phyloP scores from a whole-genome alignment of 2,113 vertebrate genomes.

The Stegostoma tigrinum region DNA sequence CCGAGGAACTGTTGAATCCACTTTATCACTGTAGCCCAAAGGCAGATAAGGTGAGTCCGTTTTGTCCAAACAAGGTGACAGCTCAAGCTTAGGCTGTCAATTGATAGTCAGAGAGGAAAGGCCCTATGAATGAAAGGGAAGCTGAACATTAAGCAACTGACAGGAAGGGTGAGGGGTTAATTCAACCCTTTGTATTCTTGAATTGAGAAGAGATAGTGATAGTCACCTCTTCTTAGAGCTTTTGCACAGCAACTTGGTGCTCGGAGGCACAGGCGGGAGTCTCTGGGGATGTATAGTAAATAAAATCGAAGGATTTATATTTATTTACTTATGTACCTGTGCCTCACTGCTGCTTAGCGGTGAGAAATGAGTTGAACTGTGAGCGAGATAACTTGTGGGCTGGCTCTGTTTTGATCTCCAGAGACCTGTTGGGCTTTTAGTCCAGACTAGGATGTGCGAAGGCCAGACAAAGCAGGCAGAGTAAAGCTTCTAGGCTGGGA shows the following conservation, averaged over 20 bases:
- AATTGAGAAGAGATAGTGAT: conserved; percentile 23
- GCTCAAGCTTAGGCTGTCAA: conserved; percentile 21
- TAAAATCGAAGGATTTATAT: not conserved
- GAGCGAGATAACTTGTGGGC: no score
- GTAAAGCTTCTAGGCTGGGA: conserved; percentile 12
- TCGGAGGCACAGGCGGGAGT: not conserved
- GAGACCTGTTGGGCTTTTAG: not conserved
- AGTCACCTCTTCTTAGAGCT: not conserved
- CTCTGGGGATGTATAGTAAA: not conserved
- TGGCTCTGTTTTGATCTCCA: not conserved
- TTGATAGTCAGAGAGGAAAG: conserved; percentile 18
- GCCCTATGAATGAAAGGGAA: conserved; percentile 18
- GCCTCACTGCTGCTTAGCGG: not conserved
- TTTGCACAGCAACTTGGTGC: not conserved
- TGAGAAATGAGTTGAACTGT: conserved; percentile 6
- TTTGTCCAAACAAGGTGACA: not conserved
- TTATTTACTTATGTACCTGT: not conserved
- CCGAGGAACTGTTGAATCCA: not conserved
- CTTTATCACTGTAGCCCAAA: not conserved
- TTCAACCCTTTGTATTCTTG: conserved; percentile 34
- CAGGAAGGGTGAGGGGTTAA: conserved; percentile 34
- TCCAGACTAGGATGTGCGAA: conserved; percentile 26
- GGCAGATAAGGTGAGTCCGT: not conserved
- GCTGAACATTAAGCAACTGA: conserved; percentile 8
- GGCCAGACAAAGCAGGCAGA: not conserved